phyloP scores from a whole-genome alignment of 2,797 vertebrate genomes.

The Poeciliopsis presidionis region DNA sequence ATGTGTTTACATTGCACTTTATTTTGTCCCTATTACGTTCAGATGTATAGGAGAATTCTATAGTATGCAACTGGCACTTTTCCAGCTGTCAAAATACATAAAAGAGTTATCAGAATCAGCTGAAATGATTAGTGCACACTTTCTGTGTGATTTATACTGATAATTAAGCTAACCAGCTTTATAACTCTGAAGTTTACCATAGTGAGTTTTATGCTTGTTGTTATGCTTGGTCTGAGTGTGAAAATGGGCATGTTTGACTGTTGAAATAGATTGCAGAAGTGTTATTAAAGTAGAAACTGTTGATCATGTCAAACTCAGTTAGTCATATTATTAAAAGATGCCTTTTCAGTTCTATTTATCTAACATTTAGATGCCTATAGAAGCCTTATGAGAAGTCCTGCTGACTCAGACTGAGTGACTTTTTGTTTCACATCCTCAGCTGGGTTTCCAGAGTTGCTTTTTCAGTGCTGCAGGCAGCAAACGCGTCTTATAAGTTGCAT shows the following conservation, averaged over 20 bases:
- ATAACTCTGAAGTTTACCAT: neutral
- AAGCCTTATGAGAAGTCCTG: neutral
- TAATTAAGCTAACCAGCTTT: neutral
- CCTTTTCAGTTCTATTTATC: neutral
- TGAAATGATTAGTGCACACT: neutral
- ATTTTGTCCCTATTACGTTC: neutral
- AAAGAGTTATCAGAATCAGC: neutral
- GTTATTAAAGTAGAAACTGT: neutral
- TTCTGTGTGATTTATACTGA: neutral
- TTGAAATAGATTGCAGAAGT: neutral
- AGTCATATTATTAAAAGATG: neutral
- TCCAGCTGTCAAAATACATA: neutral
- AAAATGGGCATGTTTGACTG: neutral
- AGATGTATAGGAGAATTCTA: neutral
- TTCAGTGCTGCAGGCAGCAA: neutral
- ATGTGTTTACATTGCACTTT: neutral
- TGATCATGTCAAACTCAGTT: neutral
- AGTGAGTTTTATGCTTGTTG: neutral
- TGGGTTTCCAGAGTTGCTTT: neutral
- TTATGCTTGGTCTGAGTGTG: neutral
- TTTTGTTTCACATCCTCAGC: conserved; percentile 38
- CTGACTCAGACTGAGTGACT: conserved; percentile 14
- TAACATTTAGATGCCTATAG: neutral
- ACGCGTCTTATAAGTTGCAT: neutral
- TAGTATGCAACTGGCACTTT: neutral